Percentiles rank a stretch among this genome's conserved stretches.
phyloP scores from a whole-genome alignment of 2,888 invertebrate species.

The Nudaria mundana region DNA sequence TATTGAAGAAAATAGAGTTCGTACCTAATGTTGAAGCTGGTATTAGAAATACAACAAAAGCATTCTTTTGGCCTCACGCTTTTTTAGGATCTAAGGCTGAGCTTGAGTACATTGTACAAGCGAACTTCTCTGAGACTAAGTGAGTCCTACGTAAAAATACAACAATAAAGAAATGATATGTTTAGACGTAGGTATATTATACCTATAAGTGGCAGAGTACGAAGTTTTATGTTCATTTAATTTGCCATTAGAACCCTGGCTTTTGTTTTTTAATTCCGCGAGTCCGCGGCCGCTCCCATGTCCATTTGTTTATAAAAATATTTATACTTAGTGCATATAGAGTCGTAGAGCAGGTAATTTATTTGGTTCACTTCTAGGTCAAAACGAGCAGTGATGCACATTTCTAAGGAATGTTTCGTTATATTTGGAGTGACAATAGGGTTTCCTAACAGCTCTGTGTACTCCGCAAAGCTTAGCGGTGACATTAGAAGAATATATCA shows the following conservation, averaged over 20 bases:
- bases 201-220: too few relatives aligned
- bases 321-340: too few relatives aligned
- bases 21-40: constrained; percentile 85
- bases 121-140: constrained; percentile 83
- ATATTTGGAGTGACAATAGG: constrained; percentile 85
- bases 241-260: too few relatives aligned
- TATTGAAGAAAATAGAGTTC: constrained; percentile 85
- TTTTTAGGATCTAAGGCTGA: constrained; percentile 88
- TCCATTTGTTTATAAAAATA: too few relatives aligned
- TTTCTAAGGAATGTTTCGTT: constrained; percentile 88
- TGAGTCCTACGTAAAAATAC: constrained; percentile 29
- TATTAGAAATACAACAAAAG: constrained; percentile 86
- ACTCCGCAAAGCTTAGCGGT: constrained; percentile 81
- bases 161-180: too few relatives aligned
- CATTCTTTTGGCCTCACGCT: constrained; percentile 90
- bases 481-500: constrained; percentile 84
- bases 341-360: too few relatives aligned
- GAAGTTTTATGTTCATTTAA: too few relatives aligned
- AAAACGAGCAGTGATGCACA: constrained; percentile 85
- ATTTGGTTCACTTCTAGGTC: constrained; percentile 46
- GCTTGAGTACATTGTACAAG: constrained; percentile 86
- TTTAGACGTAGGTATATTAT: too few relatives aligned
- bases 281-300: too few relatives aligned
- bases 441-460: constrained; percentile 84
- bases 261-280: too few relatives aligned